Percentiles rank a stretch among this genome's conserved stretches.
Conservation (phyloP, 2,113 vertebrate species). For the Chionomys nivalis region DNA sequence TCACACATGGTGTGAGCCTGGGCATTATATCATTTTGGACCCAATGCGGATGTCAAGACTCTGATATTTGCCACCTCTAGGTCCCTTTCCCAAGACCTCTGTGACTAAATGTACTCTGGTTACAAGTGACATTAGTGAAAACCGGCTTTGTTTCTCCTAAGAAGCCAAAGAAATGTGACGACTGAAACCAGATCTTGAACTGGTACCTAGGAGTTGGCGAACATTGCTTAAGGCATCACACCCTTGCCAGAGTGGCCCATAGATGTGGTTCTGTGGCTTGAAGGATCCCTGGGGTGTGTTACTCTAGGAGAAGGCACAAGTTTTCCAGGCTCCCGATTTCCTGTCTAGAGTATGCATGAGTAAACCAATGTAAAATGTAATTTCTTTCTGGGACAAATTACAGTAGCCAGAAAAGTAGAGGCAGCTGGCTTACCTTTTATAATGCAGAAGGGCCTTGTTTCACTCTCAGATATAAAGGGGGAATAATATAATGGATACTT, state of each 20-base stretch:
- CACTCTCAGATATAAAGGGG: not conserved
- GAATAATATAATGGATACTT: not conserved
- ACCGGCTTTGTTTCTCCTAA: not conserved
- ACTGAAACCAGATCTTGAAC: not conserved
- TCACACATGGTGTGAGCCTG: not conserved
- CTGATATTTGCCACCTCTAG: not conserved
- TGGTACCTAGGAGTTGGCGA: not conserved
- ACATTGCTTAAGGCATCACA: not conserved
- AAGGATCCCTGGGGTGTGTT: not conserved
- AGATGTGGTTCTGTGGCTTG: not conserved
- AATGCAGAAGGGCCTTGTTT: slow-evolving; percentile 22
- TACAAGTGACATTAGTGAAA: not conserved
- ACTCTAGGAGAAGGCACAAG: not conserved
- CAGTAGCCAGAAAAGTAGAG: not conserved
- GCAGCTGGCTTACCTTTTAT: not conserved
- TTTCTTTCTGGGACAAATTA: slow-evolving; percentile 6
- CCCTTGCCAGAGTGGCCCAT: not conserved
- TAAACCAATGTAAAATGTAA: slow-evolving; percentile 32
- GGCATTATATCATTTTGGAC: not conserved
- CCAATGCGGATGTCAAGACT: not conserved
- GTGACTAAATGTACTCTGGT: slow-evolving; percentile 44
- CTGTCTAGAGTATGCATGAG: not conserved
- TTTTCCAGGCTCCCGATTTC: not conserved
- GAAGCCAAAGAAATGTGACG: not conserved
- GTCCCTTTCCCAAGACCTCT: slow-evolving; percentile 31